Conservation (phyloP, 2,888 invertebrate species). For the Hyles lineata region DNA sequence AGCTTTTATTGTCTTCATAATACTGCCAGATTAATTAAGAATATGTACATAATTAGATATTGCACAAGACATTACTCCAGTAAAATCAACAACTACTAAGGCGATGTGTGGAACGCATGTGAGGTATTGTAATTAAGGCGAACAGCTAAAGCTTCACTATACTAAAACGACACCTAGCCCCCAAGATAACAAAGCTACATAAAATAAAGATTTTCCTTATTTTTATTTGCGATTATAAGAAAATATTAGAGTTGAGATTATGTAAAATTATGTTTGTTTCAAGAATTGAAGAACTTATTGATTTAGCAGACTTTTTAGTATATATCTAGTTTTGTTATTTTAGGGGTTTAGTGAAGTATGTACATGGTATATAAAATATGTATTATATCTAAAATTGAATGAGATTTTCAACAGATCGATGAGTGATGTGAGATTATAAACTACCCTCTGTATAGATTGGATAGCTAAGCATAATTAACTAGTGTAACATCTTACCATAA, state of each 20-base stretch:
- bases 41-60: not conserved
- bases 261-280: too few species aligned
- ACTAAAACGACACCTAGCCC: conserved; percentile 44
- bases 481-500: not conserved
- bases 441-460: not conserved
- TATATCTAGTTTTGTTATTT: not conserved
- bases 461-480: not conserved
- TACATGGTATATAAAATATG: not conserved
- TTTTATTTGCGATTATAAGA: too few species aligned
- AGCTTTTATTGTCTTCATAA: too few species aligned
- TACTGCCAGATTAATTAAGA: not conserved
- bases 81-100: not conserved
- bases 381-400: not conserved
- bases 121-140: conserved; percentile 65
- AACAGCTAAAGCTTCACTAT: conserved; percentile 57
- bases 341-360: not conserved
- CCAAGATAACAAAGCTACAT: conserved; percentile 28
- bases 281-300: not conserved
- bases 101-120: conserved; percentile 37
- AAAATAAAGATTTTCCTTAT: not conserved
- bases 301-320: not conserved
- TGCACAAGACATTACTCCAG: not conserved
- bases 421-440: conserved; percentile 5
- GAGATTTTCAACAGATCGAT: conserved; percentile 17
- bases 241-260: too few species aligned